Percentiles rank a stretch among this genome's conserved stretches.
Conservation (phyloP, 2,888 invertebrate species). For the Unio delphinus region DNA sequence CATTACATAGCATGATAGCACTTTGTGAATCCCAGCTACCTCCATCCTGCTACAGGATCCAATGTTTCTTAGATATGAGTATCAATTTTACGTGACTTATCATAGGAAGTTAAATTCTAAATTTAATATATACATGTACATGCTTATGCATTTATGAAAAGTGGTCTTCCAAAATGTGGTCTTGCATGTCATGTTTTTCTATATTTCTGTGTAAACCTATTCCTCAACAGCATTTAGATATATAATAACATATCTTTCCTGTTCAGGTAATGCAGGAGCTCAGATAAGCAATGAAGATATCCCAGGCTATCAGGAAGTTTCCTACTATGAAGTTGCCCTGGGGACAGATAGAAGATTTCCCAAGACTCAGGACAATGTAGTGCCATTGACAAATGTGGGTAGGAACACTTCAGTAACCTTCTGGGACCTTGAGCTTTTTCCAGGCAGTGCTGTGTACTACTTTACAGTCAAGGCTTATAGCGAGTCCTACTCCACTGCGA, state of each 20-base stretch:
- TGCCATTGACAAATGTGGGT: slow-evolving; percentile 48
- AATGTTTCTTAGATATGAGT: too few species aligned
- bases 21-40: too few species aligned
- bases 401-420: slow-evolving; percentile 44
- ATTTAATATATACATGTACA: too few species aligned
- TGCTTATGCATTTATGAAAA: not conserved
- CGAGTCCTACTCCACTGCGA: slow-evolving; percentile 31
- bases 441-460: slow-evolving; percentile 41
- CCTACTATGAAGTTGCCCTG: slow-evolving; percentile 47
- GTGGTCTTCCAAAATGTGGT: not conserved
- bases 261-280: slow-evolving; percentile 27
- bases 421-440: slow-evolving; percentile 35
- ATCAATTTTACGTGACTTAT: not conserved
- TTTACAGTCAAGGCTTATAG: slow-evolving; percentile 51
- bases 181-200: not conserved
- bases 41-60: too few species aligned
- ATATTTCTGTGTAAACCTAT: not conserved
- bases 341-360: slow-evolving; percentile 52
- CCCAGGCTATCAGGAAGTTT: slow-evolving; percentile 33
- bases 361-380: slow-evolving; percentile 43
- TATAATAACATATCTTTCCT: not conserved
- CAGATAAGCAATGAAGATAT: slow-evolving; percentile 7
- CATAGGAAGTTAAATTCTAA: not conserved
- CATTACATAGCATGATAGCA: too few species aligned
- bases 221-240: too few species aligned